Base-by-base conservation (phyloP, 2,113 vertebrate species). In the Hipposideros armiger region DNA sequence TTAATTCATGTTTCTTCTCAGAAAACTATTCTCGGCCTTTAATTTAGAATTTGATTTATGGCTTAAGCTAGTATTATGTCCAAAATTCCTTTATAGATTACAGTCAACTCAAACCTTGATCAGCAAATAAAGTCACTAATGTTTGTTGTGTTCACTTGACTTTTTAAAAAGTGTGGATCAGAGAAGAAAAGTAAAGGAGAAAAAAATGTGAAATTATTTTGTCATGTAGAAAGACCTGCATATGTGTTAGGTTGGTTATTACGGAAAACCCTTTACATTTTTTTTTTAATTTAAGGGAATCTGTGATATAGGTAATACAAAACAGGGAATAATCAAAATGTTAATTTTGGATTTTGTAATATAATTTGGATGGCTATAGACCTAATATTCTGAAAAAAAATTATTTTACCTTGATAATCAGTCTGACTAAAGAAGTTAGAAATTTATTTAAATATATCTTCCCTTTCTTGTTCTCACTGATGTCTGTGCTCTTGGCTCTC, bases 321-420 rank as follows among this genome's bases (percentile, higher is more conserved):
- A 96, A 62, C 7, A 78, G 3, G 24, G 66, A 83, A 76, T 94
- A 87, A 83, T 87, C 5, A 56, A 94, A 80, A 78, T 69, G 32
- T 56, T 78, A 62, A 15, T 74, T 95, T 96, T 87, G n/a, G 14
- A 83, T 64, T 87, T 87, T 84, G 1, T 90, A 40, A 74, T 69
- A 2, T 73, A 76, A 58, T 87, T 90, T 74, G 15, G 89, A 36
- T 77, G 20, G 4, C 40, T 81, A 4, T 28, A 72, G 5, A 73
- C 1, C 40, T 66, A 77, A 78, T 62, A 42, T 90, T 78, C 17
- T 93, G 69, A 26, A 77, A 74, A 47, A 52, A 74, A 47, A 52
- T 73, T 62, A 86, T 87, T 93, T 89, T 16, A 32, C 16, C 7
- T 82, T 88, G 73, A 64, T 78, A 66, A 72, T 50, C 47, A 50